phyloP scores from a whole-genome alignment of 2,888 invertebrate species.

The Antheraea yamamai region DNA sequence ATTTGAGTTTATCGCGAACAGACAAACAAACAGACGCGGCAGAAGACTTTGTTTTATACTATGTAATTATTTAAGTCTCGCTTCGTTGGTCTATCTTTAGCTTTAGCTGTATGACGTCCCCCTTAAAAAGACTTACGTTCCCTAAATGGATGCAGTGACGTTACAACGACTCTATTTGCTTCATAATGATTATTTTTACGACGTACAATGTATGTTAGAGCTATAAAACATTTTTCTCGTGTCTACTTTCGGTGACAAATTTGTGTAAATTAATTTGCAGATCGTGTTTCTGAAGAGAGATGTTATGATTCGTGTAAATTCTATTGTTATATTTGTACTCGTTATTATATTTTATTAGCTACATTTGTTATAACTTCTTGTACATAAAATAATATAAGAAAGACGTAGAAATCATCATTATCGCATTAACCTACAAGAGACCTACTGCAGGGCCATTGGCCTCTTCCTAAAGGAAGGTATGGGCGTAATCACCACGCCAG shows the following conservation, averaged over 20 bases:
- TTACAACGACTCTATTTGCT: constrained; percentile 31
- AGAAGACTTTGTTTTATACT: too few relatives aligned
- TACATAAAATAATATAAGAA: not conserved
- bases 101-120: constrained; percentile 1
- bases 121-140: constrained; percentile 18
- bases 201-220: constrained; percentile 29
- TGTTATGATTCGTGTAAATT: not conserved
- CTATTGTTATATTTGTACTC: not conserved
- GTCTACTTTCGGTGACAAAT: constrained; percentile 27
- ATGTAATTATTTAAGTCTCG: not conserved
- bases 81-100: constrained; percentile 2
- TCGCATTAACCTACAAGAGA: not conserved
- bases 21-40: too few relatives aligned
- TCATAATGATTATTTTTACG: constrained; percentile 39
- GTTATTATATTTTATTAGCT: not conserved
- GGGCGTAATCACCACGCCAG: too few relatives aligned
- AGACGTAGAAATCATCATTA: not conserved
- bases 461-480: too few relatives aligned
- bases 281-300: constrained; percentile 8
- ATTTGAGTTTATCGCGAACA: too few relatives aligned
- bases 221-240: constrained; percentile 27
- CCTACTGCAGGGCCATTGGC: too few relatives aligned
- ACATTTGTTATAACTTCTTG: not conserved
- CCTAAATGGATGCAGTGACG: constrained; percentile 25
- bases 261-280: constrained; percentile 14